Evolutionary conservation across 23 tunicate genomes (phyloP), one percentile per base, ranked within the genome.

Genomic region (Diplosoma virens): DNA sequence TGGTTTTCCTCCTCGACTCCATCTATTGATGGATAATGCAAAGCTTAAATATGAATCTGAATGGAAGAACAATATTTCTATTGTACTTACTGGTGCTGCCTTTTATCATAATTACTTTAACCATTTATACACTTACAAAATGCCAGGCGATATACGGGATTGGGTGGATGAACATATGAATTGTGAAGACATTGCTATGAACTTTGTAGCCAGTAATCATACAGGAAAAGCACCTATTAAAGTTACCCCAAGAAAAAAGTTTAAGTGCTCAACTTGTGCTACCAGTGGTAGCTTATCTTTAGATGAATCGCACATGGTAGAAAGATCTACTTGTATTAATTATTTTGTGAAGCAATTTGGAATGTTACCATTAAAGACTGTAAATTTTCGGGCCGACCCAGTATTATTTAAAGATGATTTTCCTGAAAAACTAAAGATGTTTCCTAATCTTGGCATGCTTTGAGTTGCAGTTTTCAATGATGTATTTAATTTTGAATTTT

Each of bases 91-190:
- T 23, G 98, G 98, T 0, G 98, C 98, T 25, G 89, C 98, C 3
- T 94, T 94, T 60, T 94, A 94, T 37, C 98, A 94, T 73, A 94
- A 94, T 34, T 94, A 94, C 47, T 94, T 76, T 77, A 86, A 87
- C 47, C 63, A 94, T 66, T 59, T 87, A 47, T 94, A 87, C 70
- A 72, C 84, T 47, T 66, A 94, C 67, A 79, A 82, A 76, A 90
- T 90, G 97, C 97, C 94, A 50, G 95, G 82, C 21, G 86, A 76
- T 9, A 78, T 94, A n/a, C 33, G 59, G 22, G 86, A 82, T 54
- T 94, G 95, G 82, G 98, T 94, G 33, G 95, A 94, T 45, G 82
- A 77, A 17, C 98, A 87, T 55, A 94, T 94, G 98, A 94, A 94
- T 59, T 94, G 98, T 50, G 98, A 94, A 78, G 98, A 94, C 60